Evolutionary conservation across 2,113 vertebrate genomes (phyloP).

Genomic region (Microtus pennsylvanicus): DNA sequence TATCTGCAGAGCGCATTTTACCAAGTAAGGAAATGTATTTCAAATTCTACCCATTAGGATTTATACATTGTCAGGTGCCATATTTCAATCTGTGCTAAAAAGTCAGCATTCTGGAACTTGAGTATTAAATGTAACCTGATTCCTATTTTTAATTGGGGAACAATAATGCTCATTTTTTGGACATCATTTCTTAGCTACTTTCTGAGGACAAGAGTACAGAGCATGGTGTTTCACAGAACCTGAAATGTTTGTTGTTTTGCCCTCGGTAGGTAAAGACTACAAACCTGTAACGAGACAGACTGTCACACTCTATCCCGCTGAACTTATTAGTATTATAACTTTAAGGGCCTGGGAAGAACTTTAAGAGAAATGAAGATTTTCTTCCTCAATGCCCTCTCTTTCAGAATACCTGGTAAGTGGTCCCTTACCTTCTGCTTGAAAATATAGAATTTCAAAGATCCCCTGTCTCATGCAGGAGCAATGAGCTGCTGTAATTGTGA

Average conservation of each 20-base stretch:
- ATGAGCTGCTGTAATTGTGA: background rate
- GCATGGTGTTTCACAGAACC: background rate
- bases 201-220: background rate
- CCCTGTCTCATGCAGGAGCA: background rate
- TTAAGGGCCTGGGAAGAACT: background rate
- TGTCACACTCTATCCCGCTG: background rate
- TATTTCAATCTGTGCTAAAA: background rate
- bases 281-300: background rate
- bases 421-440: background rate
- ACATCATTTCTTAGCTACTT: background rate
- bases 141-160: background rate
- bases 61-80: background rate
- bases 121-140: background rate
- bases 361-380: constrained; percentile 17
- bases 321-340: background rate
- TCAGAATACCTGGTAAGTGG: background rate
- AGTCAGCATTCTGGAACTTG: background rate
- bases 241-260: background rate
- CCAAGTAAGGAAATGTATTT: background rate
- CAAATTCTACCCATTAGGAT: background rate
- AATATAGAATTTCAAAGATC: background rate
- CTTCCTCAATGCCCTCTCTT: background rate
- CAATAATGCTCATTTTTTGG: background rate
- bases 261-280: background rate
- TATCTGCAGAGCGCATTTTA: background rate